These are phyloP conservation scores for Xestia xanthographa DNA, from an alignment of 2,888 invertebrate species.

Conservation along the genomic window DNA sequence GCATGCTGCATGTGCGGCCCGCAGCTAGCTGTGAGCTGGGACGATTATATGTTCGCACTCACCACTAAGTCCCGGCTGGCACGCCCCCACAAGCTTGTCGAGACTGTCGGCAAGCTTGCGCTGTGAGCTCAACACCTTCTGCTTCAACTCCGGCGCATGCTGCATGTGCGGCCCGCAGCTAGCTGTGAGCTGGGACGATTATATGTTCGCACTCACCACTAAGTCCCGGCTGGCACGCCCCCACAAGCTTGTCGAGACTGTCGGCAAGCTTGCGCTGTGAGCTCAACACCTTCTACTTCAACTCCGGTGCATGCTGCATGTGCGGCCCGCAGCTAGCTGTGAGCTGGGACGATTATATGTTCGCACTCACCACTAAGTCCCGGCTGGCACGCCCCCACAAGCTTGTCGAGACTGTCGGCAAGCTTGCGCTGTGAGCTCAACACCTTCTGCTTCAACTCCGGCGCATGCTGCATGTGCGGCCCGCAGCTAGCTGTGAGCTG, in stretches of 20 bases:
- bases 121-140: slow-evolving; percentile 20
- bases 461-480: slow-evolving; percentile 47
- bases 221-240: no score
- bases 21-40: no score
- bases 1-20: no score
- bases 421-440: slow-evolving; percentile 38
- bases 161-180: slow-evolving; percentile 48
- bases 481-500: slow-evolving; percentile 54
- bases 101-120: slow-evolving; percentile 60
- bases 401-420: slow-evolving; percentile 60
- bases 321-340: no score
- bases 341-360: no score
- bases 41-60: no score
- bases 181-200: slow-evolving; percentile 61
- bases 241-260: no score
- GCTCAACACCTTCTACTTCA: no score
- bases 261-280: no score
- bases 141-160: slow-evolving; percentile 12
- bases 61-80: slow-evolving; percentile 35
- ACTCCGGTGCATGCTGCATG: no score
- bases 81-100: slow-evolving; percentile 61
- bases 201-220: no score
- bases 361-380: slow-evolving; percentile 25
- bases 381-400: slow-evolving; percentile 59
- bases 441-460: slow-evolving; percentile 9